Evolutionary conservation across 1,140 invertebrate genomes (phyloP).

Genomic region (Dryas iulia): DNA sequence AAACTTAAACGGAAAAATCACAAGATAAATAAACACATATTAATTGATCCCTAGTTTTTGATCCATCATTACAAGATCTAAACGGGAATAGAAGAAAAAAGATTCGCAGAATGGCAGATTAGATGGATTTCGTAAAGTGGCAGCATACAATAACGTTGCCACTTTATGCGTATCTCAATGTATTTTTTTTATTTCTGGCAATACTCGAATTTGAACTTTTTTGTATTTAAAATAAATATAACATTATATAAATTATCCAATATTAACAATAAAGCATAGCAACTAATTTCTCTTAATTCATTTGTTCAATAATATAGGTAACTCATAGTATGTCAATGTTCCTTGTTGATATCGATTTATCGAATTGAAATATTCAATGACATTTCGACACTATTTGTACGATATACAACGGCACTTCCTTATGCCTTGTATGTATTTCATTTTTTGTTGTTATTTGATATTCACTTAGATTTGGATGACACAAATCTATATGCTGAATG

Average conservation of each 20-base stretch:
- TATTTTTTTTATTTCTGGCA: not conserved
- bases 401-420: not conserved
- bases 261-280: not conserved
- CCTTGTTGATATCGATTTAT: too few species aligned
- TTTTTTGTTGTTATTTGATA: conserved; percentile 20
- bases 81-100: conserved; percentile 12
- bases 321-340: too few species aligned
- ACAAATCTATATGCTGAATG: conserved; percentile 36
- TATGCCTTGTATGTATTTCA: conserved; percentile 1
- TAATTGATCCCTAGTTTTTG: conserved; percentile 14
- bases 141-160: conserved; percentile 19
- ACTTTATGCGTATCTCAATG: not conserved
- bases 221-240: conserved; percentile 1
- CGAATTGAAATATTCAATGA: too few species aligned
- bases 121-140: conserved; percentile 19
- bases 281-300: too few species aligned
- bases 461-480: conserved; percentile 37
- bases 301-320: too few species aligned
- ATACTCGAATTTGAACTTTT: not conserved
- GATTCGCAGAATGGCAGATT: conserved; percentile 31
- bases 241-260: not conserved
- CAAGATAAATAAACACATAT: conserved; percentile 28
- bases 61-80: conserved; percentile 13
- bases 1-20: conserved; percentile 24
- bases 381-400: not conserved